Evolutionary conservation across 2,113 vertebrate genomes (phyloP).

Genomic region (Bubalus kerabau): DNA sequence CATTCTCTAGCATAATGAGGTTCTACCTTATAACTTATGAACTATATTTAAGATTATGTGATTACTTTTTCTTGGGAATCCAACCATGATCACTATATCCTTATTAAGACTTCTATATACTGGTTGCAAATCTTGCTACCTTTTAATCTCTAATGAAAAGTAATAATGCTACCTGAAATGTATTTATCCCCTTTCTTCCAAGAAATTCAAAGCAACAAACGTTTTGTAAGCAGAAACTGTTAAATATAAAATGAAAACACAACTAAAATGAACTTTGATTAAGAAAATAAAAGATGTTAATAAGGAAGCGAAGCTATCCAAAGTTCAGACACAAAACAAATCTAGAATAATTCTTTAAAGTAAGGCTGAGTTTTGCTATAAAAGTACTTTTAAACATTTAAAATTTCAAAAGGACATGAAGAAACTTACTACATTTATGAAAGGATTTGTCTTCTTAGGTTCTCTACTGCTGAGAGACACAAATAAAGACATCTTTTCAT

Average conservation of each 20-base stretch:
- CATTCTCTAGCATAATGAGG: background rate
- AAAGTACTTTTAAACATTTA: conserved; percentile 37
- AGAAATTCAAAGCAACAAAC: conserved; percentile 43
- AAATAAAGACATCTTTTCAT: conserved; percentile 47
- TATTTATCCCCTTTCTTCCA: conserved; percentile 19
- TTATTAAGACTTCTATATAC: background rate
- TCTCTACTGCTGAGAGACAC: background rate
- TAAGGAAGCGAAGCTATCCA: conserved; percentile 22
- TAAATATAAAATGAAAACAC: conserved; percentile 43
- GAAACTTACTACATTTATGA: background rate
- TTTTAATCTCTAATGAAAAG: conserved; percentile 34
- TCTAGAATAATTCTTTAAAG: conserved; percentile 38
- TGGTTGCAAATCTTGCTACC: background rate
- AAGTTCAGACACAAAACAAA: conserved; percentile 35
- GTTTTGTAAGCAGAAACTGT: background rate
- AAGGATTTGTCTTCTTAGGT: conserved; percentile 28
- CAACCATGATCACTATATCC: background rate
- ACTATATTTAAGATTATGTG: conserved; percentile 4
- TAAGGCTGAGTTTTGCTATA: conserved; percentile 23
- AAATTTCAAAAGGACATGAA: conserved; percentile 34
- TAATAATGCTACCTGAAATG: conserved; percentile 18
- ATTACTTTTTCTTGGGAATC: conserved; percentile 15
- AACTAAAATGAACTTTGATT: conserved; percentile 48
- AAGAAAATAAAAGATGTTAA: conserved; percentile 54
- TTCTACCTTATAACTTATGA: conserved; percentile 47